Evolutionary conservation across 2,113 vertebrate species (phyloP).

Genomic region (Prolemur simus): DNA sequence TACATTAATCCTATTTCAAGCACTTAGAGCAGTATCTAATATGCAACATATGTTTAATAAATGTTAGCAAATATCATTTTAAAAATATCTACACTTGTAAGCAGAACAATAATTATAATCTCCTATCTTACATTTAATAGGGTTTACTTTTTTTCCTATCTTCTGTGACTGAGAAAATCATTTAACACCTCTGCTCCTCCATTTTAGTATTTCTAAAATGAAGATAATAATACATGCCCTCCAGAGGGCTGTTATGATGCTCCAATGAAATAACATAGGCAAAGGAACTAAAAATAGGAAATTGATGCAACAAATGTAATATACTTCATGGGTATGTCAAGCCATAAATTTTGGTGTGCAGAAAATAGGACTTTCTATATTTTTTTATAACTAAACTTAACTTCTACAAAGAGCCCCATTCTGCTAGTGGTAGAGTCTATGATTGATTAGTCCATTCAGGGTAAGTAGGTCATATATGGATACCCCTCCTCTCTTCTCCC

Average conservation of each 20-base stretch:
- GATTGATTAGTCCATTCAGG: background rate
- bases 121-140: background rate
- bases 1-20: background rate
- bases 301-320: background rate
- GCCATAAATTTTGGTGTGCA: background rate
- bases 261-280: background rate
- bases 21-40: background rate
- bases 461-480: background rate
- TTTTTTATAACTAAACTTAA: conserved; percentile 8
- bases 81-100: background rate
- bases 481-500: background rate
- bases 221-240: background rate
- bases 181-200: background rate
- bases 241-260: background rate
- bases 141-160: background rate
- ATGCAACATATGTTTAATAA: background rate
- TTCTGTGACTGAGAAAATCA: background rate
- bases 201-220: background rate
- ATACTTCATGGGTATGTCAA: background rate
- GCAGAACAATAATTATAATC: background rate
- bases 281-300: background rate
- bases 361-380: background rate
- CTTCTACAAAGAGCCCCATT: background rate
- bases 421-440: background rate
- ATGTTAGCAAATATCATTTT: background rate